phyloP scores from a whole-genome alignment of 2,797 vertebrate species.

The Trichosurus vulpecula region DNA sequence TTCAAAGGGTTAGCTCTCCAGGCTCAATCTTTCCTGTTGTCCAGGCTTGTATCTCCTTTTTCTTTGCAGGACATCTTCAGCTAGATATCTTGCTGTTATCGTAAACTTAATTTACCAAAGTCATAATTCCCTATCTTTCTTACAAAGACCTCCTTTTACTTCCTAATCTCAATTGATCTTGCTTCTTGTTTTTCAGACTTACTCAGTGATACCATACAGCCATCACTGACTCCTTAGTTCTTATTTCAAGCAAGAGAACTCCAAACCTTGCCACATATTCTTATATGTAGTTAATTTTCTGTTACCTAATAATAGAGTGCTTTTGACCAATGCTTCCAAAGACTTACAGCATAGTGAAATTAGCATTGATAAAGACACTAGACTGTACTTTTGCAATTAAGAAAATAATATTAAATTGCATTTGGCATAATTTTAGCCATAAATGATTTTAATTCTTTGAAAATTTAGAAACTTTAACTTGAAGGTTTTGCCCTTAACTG shows the following conservation, averaged over 20 bases:
- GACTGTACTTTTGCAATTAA: conserved; percentile 10
- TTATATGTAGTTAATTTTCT: not conserved
- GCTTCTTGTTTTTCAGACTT: conserved; percentile 18
- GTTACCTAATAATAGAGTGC: conserved; percentile 39
- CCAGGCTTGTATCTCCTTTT: not conserved
- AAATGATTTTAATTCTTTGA: not conserved
- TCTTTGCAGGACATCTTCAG: conserved; percentile 6
- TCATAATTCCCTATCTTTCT: not conserved
- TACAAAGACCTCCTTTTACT: not conserved
- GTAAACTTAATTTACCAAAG: conserved; percentile 13
- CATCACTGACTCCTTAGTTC: not conserved
- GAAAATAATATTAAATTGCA: not conserved
- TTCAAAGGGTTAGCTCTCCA: conserved; percentile 34
- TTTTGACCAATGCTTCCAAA: not conserved
- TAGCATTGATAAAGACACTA: conserved; percentile 5
- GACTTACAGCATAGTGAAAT: not conserved
- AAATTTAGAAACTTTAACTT: conserved; percentile 6
- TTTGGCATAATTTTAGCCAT: not conserved
- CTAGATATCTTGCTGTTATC: not conserved
- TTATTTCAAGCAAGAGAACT: conserved; percentile 43
- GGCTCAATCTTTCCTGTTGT: conserved; percentile 29
- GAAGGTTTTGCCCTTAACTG: not conserved
- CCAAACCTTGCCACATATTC: conserved; percentile 21
- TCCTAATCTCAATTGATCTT: not conserved
- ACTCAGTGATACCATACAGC: not conserved